Evolutionary conservation across 2,888 invertebrate genomes (phyloP).

Genomic region (Leptopilina myrica): DNA sequence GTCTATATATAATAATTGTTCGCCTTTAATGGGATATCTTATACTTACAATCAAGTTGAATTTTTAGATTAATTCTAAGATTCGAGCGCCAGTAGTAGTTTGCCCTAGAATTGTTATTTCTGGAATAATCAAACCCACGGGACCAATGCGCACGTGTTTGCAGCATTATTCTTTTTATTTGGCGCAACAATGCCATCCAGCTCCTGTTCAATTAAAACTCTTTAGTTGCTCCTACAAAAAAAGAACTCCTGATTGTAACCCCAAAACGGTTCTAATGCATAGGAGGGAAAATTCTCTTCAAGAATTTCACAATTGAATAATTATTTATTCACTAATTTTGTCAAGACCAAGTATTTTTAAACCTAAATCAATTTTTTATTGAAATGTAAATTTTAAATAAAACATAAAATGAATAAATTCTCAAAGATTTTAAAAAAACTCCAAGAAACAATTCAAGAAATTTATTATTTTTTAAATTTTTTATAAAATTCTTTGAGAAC

Average conservation of each 20-base stretch:
- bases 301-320: too few relatives aligned
- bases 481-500: too few relatives aligned
- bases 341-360: too few relatives aligned
- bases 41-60: conserved; percentile 31
- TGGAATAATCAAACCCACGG: conserved; percentile 36
- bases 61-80: conserved; percentile 39
- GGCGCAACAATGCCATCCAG: conserved; percentile 24
- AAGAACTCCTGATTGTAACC: conserved; percentile 11
- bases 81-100: conserved; percentile 14
- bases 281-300: too few relatives aligned
- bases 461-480: too few relatives aligned
- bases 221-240: conserved; percentile 19
- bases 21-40: neutral
- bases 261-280: conserved; percentile 1
- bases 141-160: conserved; percentile 31
- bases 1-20: neutral
- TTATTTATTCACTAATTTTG: too few relatives aligned
- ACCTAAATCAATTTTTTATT: too few relatives aligned
- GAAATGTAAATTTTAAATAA: too few relatives aligned
- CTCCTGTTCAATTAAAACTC: conserved; percentile 35
- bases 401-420: too few relatives aligned
- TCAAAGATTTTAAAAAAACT: too few relatives aligned
- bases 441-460: too few relatives aligned
- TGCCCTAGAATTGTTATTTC: conserved; percentile 37
- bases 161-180: conserved; percentile 20